These are phyloP conservation scores for Thalassarche chlororhynchos DNA, from an alignment of 2,113 vertebrate genomes.

Conservation along the genomic window DNA sequence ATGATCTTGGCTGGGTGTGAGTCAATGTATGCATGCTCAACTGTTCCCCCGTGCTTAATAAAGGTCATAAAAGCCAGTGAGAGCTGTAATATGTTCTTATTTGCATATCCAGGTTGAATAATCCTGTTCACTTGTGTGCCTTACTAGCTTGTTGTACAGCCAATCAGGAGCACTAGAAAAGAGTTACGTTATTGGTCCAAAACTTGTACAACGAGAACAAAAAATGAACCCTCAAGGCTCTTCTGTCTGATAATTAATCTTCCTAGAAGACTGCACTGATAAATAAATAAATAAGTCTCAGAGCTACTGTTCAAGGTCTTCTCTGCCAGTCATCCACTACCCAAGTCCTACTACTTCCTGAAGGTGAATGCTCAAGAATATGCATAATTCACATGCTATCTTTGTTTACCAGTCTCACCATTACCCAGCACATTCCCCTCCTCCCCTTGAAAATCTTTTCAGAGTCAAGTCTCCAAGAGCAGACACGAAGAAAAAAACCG, in stretches of 20 bases:
- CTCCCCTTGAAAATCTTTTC: neutral
- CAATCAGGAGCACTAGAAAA: neutral
- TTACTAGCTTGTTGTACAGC: neutral
- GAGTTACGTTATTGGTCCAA: neutral
- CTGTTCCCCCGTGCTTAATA: neutral
- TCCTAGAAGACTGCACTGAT: neutral
- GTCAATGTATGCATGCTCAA: neutral
- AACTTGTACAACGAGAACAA: neutral
- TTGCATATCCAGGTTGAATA: neutral
- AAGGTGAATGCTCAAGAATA: neutral
- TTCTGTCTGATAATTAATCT: neutral
- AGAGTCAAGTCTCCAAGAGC: neutral
- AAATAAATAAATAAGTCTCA: neutral
- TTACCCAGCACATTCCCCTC: neutral
- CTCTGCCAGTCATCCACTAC: neutral
- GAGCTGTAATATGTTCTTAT: neutral
- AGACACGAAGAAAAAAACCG: fast-evolving
- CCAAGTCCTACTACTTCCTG: neutral
- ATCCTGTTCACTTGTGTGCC: neutral
- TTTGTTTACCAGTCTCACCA: neutral
- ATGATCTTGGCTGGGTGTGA: neutral
- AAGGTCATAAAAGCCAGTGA: neutral
- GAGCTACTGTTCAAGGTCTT: neutral
- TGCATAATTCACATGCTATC: neutral
- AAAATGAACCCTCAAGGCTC: neutral